A percentile compares a stretch with the other conserved stretches of the same genome.
Conservation (phyloP, 2,113 vertebrate species). For the Chaetorhynchus papuensis region DNA sequence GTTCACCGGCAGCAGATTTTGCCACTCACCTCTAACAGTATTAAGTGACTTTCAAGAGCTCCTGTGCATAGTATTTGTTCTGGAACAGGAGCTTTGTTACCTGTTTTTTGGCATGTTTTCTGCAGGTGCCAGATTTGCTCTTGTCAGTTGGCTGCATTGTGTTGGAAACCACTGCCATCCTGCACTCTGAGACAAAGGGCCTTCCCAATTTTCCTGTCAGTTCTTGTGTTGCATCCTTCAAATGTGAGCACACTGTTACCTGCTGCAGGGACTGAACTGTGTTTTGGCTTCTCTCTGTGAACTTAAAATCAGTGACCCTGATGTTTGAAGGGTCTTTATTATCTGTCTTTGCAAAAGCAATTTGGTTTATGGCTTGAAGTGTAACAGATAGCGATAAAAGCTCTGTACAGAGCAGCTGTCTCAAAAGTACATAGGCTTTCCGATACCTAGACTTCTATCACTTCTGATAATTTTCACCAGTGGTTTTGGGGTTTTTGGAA, state of each 20-base stretch:
- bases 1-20: background rate
- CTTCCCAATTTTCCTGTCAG: background rate
- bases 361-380: background rate
- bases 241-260: background rate
- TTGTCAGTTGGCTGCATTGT: background rate
- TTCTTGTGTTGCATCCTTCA: background rate
- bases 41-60: background rate
- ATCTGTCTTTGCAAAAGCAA: background rate
- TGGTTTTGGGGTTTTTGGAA: background rate
- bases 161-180: background rate
- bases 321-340: background rate
- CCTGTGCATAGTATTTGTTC: background rate
- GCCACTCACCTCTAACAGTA: background rate
- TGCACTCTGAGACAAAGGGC: background rate
- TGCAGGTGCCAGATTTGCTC: background rate
- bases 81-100: background rate
- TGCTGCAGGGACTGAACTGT: background rate
- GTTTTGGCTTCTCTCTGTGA: background rate
- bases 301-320: background rate
- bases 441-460: background rate
- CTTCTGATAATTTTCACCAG: background rate
- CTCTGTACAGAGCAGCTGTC: background rate
- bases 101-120: background rate
- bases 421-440: background rate
- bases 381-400: slow-evolving; percentile 32